Evolutionary conservation across 2,888 invertebrate species (phyloP), one percentile per base, ranked within the genome.

Genomic region (Eulithis testata): DNA sequence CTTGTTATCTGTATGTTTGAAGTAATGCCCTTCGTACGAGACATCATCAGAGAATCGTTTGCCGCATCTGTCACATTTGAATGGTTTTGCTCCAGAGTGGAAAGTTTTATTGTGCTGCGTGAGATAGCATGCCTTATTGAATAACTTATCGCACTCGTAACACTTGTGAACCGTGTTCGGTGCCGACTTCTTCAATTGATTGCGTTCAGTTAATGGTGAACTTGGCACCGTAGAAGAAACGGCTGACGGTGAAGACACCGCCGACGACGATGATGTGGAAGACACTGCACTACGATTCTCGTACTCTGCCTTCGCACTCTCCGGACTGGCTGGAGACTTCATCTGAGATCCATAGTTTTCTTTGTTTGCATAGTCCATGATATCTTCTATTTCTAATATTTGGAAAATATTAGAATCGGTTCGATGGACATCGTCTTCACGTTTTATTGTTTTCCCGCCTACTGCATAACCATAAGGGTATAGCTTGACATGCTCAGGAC

Each of bases 41-140:
- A 94, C 92, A 76, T 96, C 96, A 80, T 94, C 94, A 56, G 95
- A 94, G 88, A 97, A 98, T 44, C 97, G 95, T 85, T 98, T 98
- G 72, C 98, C 97, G 85, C 98, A 98, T 75, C 96, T 94, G 77
- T 94, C 94, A 83, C 98, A 98, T 85, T 97, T 97, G 86, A 94
- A 97, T 12, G 97, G 97, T 84, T 97, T 97, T 79, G 96, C 97
- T 69, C 97, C 97, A 71, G 95, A 95, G 87, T 98, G 98, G 88
- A 97, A 97, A 74, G 96, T 96, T 86, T 97, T 97, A 88, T 97
- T 97, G 88, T 98, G 98, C 85, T 98, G 98, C 59, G 97, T 98
- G 63, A 98, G 93, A 84, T 98, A 98, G 86, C 98, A 98, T 57
- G 96, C 95, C 79, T 96, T 97, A 85, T 96, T 96, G 90, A 98